Evolutionary conservation across 2,888 invertebrate species (phyloP), one percentile per base, ranked within the genome.

Genomic region (Tortricodes alternella): DNA sequence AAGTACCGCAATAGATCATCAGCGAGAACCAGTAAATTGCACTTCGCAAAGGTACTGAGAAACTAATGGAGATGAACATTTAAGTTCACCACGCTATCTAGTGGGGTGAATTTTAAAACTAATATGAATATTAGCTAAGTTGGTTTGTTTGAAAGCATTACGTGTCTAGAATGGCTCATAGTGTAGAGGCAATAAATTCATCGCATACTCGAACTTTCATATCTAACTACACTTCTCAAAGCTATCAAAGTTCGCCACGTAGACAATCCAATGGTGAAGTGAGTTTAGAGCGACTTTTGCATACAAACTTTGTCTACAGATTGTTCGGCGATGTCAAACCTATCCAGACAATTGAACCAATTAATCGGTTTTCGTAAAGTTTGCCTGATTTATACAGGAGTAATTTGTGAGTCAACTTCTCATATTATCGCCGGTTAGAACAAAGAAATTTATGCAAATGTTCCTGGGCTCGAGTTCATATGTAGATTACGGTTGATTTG

Each of bases 221-320:
- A 80, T 78, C 78, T 78, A 78, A 79, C 75, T 78, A 78, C 74
- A 78, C 74, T 80, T 78, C 80, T 78, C 76, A 70, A 78, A 80
- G 79, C 82, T 83, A 85, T 87, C 82, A 85, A 87, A 88, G 75
- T 88, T 81, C 67, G 66, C 64, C 64, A 70, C 68, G 70, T 74
- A 84, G 83, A 86, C 85, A 85, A 85, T 83, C 82, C 76, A 80
- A 83, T 84, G 78, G 76, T 61, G 66, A 71, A 71, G 74, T 71
- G 73, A 77, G 80, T 80, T 76, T 74, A 77, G 75, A 76, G 70
- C 75, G 78, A 85, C 83, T 85, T 86, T 85, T 84, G 84, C 82
- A 82, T 85, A 75, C 76, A 82, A 87, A 88, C 84, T 88, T 89
- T 80, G 78, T 61, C 81, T 73, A 71, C 76, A 76, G 80, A 81